Conservation (phyloP, 2,888 invertebrate species). For the Alitta virens region DNA sequence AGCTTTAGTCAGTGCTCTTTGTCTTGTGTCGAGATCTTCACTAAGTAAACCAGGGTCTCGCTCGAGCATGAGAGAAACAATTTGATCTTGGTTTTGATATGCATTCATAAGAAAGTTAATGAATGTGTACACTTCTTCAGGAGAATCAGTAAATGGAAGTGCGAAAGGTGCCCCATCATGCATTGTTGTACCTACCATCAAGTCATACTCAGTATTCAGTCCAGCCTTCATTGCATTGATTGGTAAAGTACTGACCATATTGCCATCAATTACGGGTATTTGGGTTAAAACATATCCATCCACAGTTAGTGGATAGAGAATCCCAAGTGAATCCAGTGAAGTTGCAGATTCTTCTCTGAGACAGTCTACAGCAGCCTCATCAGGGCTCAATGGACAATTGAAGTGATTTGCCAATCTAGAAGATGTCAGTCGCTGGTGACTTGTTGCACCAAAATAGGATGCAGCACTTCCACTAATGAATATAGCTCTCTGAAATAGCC, state of each 20-base stretch:
- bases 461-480: constrained; percentile 2
- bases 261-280: not conserved
- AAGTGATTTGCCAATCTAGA: not conserved
- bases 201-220: too few relatives aligned
- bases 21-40: not conserved
- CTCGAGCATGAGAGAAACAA: not conserved
- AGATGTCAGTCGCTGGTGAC: not conserved
- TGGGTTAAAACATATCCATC: not conserved
- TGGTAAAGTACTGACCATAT: not conserved
- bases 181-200: constrained; percentile 1
- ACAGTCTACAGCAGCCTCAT: not conserved
- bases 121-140: not conserved
- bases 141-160: not conserved
- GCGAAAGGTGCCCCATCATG: constrained; percentile 4
- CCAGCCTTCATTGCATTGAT: not conserved
- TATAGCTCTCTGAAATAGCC: constrained; percentile 2
- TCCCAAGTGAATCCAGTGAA: not conserved
- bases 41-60: constrained; percentile 1
- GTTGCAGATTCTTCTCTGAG: constrained; percentile 3
- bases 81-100: not conserved
- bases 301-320: not conserved
- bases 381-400: not conserved
- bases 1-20: not conserved
- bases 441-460: not conserved
- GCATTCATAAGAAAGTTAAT: not conserved